Conservation (phyloP, 2,888 invertebrate genomes). For the Anthophora plumipes region DNA sequence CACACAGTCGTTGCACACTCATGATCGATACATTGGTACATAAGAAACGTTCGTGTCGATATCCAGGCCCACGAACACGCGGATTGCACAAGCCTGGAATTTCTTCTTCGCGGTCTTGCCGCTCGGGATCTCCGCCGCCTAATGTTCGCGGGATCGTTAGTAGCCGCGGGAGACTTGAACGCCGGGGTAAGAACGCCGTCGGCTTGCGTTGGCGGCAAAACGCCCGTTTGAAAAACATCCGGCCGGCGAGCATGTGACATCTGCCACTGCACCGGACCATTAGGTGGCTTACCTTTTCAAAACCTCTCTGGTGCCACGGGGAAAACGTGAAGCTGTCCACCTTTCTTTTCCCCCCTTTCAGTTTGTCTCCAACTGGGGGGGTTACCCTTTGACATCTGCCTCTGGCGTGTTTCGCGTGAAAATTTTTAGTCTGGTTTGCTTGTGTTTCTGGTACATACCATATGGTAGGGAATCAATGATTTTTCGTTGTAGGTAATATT, state of each 20-base stretch:
- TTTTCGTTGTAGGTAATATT: too few species aligned
- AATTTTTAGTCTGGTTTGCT: not conserved
- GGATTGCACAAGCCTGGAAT: conserved; percentile 73
- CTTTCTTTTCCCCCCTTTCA: conserved; percentile 14
- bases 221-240: conserved; percentile 82
- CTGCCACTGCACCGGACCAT: conserved; percentile 70
- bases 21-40: conserved; percentile 18
- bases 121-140: conserved; percentile 64
- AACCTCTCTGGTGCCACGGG: conserved; percentile 29
- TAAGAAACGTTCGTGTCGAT: conserved; percentile 62
- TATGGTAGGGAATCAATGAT: not conserved
- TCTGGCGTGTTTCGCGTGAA: not conserved
- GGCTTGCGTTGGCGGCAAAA: conserved; percentile 80
- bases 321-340: conserved; percentile 27
- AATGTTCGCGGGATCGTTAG: conserved; percentile 80
- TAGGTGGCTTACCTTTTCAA: conserved; percentile 69
- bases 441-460: not conserved
- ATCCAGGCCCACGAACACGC: conserved; percentile 55
- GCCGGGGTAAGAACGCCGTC: conserved; percentile 81
- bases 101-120: conserved; percentile 65
- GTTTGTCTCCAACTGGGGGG: not conserved
- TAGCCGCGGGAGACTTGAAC: conserved; percentile 82
- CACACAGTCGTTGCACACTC: conserved; percentile 14
- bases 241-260: conserved; percentile 75
- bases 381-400: conserved; percentile 17